Evolutionary conservation across 1,140 invertebrate species (phyloP).

Genomic region (Globodera ellingtonae): DNA sequence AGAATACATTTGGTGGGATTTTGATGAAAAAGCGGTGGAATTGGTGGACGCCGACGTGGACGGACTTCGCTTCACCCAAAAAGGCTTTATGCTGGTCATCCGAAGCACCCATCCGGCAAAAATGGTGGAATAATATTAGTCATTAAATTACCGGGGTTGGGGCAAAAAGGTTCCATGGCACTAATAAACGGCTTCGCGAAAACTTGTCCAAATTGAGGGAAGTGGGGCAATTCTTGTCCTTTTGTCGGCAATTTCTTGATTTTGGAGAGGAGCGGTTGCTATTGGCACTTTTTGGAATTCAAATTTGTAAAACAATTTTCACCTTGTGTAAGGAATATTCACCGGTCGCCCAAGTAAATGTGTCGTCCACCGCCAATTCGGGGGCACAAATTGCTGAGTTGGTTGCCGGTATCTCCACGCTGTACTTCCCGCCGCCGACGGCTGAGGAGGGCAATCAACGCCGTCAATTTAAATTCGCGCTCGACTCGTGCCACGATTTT

Average conservation of each 20-base stretch:
- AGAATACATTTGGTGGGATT: constrained; percentile 31
- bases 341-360: not conserved
- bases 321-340: not conserved
- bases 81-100: constrained; percentile 14
- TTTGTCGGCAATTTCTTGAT: no score
- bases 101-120: constrained; percentile 15
- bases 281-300: no score
- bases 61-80: constrained; percentile 21
- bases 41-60: constrained; percentile 8
- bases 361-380: not conserved
- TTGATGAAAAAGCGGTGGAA: constrained; percentile 9
- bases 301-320: no score
- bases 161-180: no score
- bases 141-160: no score
- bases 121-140: not conserved
- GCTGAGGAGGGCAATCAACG: not conserved
- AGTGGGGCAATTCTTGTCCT: no score
- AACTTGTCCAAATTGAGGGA: no score
- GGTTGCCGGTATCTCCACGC: not conserved
- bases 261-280: no score
- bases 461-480: constrained; percentile 1
- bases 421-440: constrained; percentile 7
- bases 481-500: constrained; percentile 34
- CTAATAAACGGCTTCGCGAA: no score
- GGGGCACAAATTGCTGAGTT: not conserved